Conservation (phyloP, 2,888 invertebrate genomes). For the Melinaea menophilus region DNA sequence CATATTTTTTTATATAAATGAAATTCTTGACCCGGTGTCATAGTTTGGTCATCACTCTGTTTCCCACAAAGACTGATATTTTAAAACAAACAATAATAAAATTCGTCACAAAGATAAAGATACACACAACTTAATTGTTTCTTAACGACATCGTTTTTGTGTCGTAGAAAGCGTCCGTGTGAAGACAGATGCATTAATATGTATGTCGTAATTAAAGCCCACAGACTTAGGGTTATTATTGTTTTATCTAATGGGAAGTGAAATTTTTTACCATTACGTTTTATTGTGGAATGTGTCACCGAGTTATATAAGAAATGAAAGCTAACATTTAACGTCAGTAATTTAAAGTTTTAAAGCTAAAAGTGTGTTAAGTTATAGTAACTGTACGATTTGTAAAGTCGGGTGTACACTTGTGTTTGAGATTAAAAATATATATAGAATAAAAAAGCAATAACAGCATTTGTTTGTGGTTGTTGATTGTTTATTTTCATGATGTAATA, state of each 20-base stretch:
- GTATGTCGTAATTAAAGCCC: slow-evolving; percentile 27
- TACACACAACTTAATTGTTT: slow-evolving; percentile 27
- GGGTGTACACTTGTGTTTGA: background rate
- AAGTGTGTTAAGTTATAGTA: background rate
- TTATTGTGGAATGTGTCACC: slow-evolving; percentile 10
- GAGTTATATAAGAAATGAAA: slow-evolving; percentile 24
- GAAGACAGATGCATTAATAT: slow-evolving; percentile 23
- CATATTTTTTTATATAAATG: too few relatives aligned
- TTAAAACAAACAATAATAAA: slow-evolving; percentile 9
- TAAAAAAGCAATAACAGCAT: too few relatives aligned
- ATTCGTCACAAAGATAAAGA: slow-evolving; percentile 15
- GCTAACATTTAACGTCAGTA: slow-evolving; percentile 10
- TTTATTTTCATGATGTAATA: slow-evolving; percentile 9
- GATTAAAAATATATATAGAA: too few relatives aligned
- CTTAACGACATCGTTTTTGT: slow-evolving; percentile 28
- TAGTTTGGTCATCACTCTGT: background rate
- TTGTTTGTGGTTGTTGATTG: too few relatives aligned
- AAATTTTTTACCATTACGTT: slow-evolving; percentile 22
- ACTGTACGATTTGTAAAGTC: background rate
- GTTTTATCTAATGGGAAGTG: slow-evolving; percentile 22
- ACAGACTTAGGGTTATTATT: slow-evolving; percentile 18
- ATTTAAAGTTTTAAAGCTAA: background rate
- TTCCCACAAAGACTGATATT: background rate
- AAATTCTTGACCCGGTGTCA: too few relatives aligned
- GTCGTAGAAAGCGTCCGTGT: slow-evolving; percentile 29